Conservation (phyloP, 1,140 invertebrate genomes). For the Chymomyza costata region DNA sequence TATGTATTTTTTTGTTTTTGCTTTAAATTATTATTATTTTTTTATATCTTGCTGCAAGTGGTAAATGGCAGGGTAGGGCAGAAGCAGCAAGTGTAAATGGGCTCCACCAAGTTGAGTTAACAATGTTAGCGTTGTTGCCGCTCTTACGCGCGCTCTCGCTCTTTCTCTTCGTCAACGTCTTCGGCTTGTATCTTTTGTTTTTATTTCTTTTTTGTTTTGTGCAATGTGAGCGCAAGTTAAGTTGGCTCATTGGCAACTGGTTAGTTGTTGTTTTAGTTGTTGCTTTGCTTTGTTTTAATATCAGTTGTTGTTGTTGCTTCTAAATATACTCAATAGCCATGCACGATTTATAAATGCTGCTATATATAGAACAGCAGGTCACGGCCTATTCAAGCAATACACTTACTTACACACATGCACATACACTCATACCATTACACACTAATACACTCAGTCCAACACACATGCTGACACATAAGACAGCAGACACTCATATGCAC, state of each 20-base stretch:
- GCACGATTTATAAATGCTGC: slow-evolving; percentile 73
- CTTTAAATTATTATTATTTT: too few relatives aligned
- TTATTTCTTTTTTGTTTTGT: slow-evolving; percentile 32
- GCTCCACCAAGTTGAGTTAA: too few relatives aligned
- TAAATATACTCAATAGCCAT: slow-evolving; percentile 73
- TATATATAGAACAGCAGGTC: slow-evolving; percentile 74
- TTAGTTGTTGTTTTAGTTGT: slow-evolving; percentile 27
- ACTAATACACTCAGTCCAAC: slow-evolving; percentile 13
- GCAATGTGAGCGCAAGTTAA: slow-evolving; percentile 18
- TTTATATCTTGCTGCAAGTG: too few relatives aligned
- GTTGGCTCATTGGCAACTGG: slow-evolving; percentile 7
- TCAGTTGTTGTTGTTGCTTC: slow-evolving; percentile 56
- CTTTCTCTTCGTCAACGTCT: too few relatives aligned
- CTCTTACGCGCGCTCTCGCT: too few relatives aligned
- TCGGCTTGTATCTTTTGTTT: slow-evolving; percentile 4
- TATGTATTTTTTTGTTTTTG: slow-evolving; percentile 10
- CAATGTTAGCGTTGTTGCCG: too few relatives aligned
- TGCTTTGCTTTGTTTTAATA: slow-evolving; percentile 31
- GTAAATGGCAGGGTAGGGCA: too few relatives aligned
- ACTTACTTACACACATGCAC: slow-evolving; percentile 15
- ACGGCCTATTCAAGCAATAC: slow-evolving; percentile 66
- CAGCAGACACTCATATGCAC: not conserved
- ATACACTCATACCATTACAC: slow-evolving; percentile 1
- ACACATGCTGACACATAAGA: too few relatives aligned
- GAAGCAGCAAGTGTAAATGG: too few relatives aligned